Conservation (phyloP, 2,113 vertebrate genomes). For the Eulemur macaco region DNA sequence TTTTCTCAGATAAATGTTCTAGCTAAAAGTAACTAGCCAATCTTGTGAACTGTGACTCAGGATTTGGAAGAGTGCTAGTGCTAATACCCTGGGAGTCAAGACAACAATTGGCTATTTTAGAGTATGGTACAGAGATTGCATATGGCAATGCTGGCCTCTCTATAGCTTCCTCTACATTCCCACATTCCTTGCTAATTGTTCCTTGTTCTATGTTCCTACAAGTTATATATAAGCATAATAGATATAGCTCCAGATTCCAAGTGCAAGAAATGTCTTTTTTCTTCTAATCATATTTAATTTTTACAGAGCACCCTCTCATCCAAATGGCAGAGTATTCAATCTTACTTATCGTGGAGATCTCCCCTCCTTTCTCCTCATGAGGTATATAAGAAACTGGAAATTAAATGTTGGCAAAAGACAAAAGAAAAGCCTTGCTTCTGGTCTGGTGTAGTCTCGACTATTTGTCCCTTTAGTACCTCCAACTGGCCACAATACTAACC, state of each 20-base stretch:
- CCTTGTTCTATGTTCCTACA: neutral
- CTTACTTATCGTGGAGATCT: neutral
- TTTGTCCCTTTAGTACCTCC: neutral
- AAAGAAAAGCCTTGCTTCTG: neutral
- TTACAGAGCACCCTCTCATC: neutral
- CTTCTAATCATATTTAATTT: neutral
- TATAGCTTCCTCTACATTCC: neutral
- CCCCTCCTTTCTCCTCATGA: neutral
- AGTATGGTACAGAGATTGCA: neutral
- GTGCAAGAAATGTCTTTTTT: neutral
- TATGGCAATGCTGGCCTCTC: neutral
- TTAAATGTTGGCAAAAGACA: neutral
- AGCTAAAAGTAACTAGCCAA: neutral
- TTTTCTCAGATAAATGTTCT: neutral
- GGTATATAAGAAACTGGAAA: neutral
- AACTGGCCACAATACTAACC: neutral
- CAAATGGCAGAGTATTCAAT: neutral
- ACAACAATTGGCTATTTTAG: neutral
- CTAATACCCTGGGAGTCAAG: neutral
- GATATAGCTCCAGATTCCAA: neutral
- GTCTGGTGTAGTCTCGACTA: neutral
- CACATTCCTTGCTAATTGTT: neutral
- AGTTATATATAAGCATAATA: neutral
- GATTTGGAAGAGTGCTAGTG: neutral
- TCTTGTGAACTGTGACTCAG: neutral